These are phyloP conservation scores for Erpornis zantholeuca DNA, from an alignment of 2,113 vertebrate genomes.

Conservation along the genomic window DNA sequence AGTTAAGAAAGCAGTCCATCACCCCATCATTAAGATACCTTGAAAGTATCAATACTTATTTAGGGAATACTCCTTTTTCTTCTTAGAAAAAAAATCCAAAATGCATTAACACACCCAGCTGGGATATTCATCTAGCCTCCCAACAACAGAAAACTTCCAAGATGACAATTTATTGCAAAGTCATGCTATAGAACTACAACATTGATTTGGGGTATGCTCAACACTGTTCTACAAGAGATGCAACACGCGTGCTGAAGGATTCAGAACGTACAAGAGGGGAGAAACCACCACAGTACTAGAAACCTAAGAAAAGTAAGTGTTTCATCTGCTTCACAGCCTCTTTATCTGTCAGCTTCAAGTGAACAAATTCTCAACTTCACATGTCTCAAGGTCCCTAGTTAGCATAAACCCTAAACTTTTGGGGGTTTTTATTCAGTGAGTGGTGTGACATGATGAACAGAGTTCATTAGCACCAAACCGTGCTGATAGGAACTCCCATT, in stretches of 20 bases:
- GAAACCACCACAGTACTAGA: neutral
- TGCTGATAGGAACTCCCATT: neutral
- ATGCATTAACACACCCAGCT: neutral
- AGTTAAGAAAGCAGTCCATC: neutral
- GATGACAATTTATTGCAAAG: neutral
- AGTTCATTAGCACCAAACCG: neutral
- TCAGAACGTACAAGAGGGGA: fast-evolving
- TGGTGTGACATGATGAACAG: neutral
- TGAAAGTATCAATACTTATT: neutral
- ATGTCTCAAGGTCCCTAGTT: neutral
- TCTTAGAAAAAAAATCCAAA: neutral
- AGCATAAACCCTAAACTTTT: neutral
- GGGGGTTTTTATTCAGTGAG: fast-evolving
- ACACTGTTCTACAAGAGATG: neutral
- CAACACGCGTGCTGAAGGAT: neutral
- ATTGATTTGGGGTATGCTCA: fast-evolving
- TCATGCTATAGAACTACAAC: neutral
- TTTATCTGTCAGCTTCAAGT: neutral
- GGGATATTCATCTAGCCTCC: neutral
- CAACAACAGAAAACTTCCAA: neutral
- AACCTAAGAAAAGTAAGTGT: neutral
- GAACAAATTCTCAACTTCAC: neutral
- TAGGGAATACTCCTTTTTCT: neutral
- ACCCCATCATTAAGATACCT: neutral
- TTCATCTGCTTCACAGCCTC: neutral